A percentile compares a stretch with the other conserved stretches of the same genome.
phyloP scores from a whole-genome alignment of 2,888 invertebrate species.

The Lampropteryx suffumata region DNA sequence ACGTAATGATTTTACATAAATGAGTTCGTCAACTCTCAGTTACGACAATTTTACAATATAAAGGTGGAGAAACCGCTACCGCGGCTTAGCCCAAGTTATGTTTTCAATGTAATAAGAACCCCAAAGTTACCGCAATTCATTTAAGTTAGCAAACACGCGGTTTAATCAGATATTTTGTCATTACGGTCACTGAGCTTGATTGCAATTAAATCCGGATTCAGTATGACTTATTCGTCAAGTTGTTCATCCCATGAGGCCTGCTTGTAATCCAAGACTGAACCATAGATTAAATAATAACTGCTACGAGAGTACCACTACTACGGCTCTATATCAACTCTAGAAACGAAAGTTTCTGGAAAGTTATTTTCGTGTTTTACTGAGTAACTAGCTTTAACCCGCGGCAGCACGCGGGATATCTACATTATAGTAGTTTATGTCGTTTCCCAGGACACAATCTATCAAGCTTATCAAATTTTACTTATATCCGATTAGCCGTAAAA shows the following conservation, averaged over 20 bases:
- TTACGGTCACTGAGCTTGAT: slow-evolving; percentile 51
- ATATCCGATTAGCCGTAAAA: too few relatives aligned
- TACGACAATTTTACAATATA: slow-evolving; percentile 2
- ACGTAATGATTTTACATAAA: too few relatives aligned
- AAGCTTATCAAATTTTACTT: too few relatives aligned
- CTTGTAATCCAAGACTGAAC: slow-evolving; percentile 31
- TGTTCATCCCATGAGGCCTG: slow-evolving; percentile 41
- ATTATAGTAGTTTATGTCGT: too few relatives aligned
- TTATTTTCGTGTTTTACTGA: too few relatives aligned
- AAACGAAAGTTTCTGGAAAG: too few relatives aligned
- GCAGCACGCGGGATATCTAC: too few relatives aligned
- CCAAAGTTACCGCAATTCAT: slow-evolving; percentile 32
- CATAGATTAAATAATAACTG: slow-evolving; percentile 27
- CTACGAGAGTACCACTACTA: neutral
- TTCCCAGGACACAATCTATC: too few relatives aligned
- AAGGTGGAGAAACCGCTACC: neutral
- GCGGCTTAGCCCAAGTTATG: neutral
- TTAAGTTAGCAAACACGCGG: slow-evolving; percentile 33
- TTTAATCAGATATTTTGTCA: slow-evolving; percentile 43
- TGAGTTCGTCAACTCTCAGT: neutral
- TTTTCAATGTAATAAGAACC: neutral
- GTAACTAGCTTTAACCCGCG: too few relatives aligned
- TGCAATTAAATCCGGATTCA: slow-evolving; percentile 49
- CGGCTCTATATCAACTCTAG: too few relatives aligned
- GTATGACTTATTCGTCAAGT: slow-evolving; percentile 48